These are phyloP conservation scores for Labeo calbasu DNA, from an alignment of 2,797 vertebrate species.

Conservation along the genomic window DNA sequence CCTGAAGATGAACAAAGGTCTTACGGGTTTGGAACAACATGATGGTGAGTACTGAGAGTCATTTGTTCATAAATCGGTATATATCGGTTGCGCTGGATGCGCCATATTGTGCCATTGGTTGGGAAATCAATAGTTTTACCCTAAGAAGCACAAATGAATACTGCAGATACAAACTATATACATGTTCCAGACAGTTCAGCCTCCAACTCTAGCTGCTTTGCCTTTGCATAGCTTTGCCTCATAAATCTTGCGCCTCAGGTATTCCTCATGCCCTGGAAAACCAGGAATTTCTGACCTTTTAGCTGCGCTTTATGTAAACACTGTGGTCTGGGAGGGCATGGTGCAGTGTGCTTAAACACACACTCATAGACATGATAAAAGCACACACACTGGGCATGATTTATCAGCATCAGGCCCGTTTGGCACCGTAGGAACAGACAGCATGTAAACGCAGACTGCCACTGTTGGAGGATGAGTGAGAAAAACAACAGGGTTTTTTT, in stretches of 20 bases:
- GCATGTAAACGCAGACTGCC: slow-evolving; percentile 47
- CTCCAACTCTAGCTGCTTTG: slow-evolving; percentile 59
- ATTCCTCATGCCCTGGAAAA: slow-evolving; percentile 58
- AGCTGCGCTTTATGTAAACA: slow-evolving; percentile 63
- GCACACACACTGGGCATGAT: slow-evolving; percentile 36
- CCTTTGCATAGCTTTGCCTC: slow-evolving; percentile 40
- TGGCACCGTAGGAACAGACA: slow-evolving; percentile 35
- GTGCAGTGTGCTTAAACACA: slow-evolving; percentile 19
- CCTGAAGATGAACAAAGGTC: too few relatives aligned
- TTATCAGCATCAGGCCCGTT: slow-evolving; percentile 47
- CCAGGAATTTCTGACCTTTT: slow-evolving; percentile 65
- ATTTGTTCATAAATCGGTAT: not conserved
- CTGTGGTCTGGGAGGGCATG: slow-evolving; percentile 50
- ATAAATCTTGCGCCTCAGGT: slow-evolving; percentile 64
- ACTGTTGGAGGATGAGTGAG: slow-evolving; percentile 20
- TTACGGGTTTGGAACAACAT: too few relatives aligned
- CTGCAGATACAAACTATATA: not conserved
- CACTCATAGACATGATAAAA: slow-evolving; percentile 21
- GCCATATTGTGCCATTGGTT: not conserved
- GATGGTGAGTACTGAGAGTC: not conserved
- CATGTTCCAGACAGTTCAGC: slow-evolving; percentile 40
- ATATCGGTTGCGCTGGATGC: not conserved
- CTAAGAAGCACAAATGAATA: not conserved
- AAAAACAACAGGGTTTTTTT: slow-evolving; percentile 43
- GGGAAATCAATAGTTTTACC: not conserved